Base-by-base conservation (phyloP, 2,113 vertebrate genomes). In the Tachycineta bicolor region DNA sequence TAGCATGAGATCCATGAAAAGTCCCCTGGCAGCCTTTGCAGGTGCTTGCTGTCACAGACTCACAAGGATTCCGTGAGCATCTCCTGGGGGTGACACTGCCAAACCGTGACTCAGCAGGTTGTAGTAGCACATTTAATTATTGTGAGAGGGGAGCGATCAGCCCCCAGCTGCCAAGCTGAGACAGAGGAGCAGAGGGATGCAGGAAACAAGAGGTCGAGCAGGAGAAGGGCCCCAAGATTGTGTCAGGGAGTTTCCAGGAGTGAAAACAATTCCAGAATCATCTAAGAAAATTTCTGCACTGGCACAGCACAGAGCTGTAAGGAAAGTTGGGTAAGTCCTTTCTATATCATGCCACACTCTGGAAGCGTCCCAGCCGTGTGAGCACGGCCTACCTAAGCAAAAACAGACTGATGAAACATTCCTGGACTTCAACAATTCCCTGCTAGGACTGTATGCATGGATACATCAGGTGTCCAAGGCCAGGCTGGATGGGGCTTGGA, bases 81-180 rank as follows among this genome's bases (percentile, higher is more conserved):
- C 71, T 90, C 75, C 82, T 49, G 46, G 79, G 79, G 81, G 90
- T 92, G 60, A 7, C 64, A 41, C 82, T 60, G 83, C 93, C 92
- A 92, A 70, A 44, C 1, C 0, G 12, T 93, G 90, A 89, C 91
- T 96, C 92, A 96, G 95, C 86, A 83, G 76, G 79, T 63, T 89
- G 78, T 90, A 78, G 83, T 12, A 59, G 33, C 43, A 33, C 52
- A 60, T 94, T 94, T 80, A 62, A 78, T 47, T 74, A 37, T 77
- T 73, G 43, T 1, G 31, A 62, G 46, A 78, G 50, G 63, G 55
- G 16, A 88, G 67, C 43, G 25, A 85, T 25, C 78, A 6, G 9
- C 59, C 26, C 50, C 0, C 0, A 58, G 43, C 67, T 56, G 46
- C 8, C 2, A 8, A 46, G 50, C 47, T 8, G 37, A 85, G 17